Base-by-base conservation (phyloP, 2,888 invertebrate genomes). In the Eristalis intricaria region DNA sequence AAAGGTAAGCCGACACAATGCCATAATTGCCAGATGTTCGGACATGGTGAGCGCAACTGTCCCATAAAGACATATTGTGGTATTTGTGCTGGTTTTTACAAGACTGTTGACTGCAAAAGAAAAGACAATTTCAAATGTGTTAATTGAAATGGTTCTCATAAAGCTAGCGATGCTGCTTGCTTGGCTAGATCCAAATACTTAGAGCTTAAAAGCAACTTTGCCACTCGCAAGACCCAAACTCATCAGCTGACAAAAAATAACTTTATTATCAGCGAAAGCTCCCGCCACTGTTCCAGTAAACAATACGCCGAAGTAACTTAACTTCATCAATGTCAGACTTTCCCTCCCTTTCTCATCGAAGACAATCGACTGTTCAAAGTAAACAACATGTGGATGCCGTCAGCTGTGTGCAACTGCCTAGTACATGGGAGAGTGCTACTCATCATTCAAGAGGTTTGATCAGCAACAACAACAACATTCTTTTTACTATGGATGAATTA, bases 11-110 rank as follows among this genome's bases (percentile, higher is more conserved):
- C n/a, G n/a, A n/a, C n/a, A n/a, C n/a, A n/a, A n/a, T n/a, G n/a
- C n/a, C 71, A 71, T 35, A 84, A 84, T 64, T 89, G 68, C 32
- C 79, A 82, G 71, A 84, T 86, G 81, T 83, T 74, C 58, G 80
- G 83, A 0, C 78, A 83, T 35, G 86, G 80, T 22, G 79, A 86
- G n/a, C 70, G 61, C 11, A 80, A 75, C 8, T 88, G 88, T 23
- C 70, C 69, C 22, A 81, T 43, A 4, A 43, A 43, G 5, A 7
- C 43, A 15, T 43, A 43, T 43, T 43, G 84, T 71, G 77, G 74
- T 23, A 69, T 78, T 29, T 38, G n/a, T n/a, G n/a, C n/a, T n/a
- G n/a, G n/a, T n/a, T n/a, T n/a, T n/a, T n/a, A n/a, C n/a, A n/a
- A n/a, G n/a, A n/a, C n/a, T n/a, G n/a, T n/a, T n/a, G n/a, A n/a